phyloP scores from a whole-genome alignment of 2,888 invertebrate species.

The Atrina japonica region DNA sequence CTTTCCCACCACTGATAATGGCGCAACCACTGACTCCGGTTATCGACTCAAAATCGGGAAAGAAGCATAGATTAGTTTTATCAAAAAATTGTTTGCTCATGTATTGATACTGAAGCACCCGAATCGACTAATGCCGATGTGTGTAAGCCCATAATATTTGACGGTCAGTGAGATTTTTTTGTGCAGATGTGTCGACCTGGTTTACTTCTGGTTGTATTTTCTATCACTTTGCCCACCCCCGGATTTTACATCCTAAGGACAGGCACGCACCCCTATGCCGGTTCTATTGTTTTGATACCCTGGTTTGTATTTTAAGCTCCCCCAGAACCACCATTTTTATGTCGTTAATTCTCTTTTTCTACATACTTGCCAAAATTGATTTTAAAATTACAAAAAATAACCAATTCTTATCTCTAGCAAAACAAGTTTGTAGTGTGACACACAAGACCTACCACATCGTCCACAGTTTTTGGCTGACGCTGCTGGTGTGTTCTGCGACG shows the following conservation, averaged over 20 bases:
- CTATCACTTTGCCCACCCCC: constrained; percentile 22
- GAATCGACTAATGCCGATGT: constrained; percentile 14
- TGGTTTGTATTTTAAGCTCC: not conserved
- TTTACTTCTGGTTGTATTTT: not conserved
- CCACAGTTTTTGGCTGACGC: not conserved
- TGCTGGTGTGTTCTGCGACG: not conserved
- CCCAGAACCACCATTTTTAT: not conserved
- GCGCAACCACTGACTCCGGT: constrained; percentile 11
- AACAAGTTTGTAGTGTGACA: constrained; percentile 4
- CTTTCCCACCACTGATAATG: constrained; percentile 4
- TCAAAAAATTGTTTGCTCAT: constrained; percentile 10
- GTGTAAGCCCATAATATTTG: not conserved
- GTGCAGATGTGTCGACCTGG: no score
- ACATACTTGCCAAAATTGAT: not conserved
- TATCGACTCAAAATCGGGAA: not conserved
- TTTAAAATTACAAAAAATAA: not conserved
- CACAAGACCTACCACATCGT: constrained; percentile 11
- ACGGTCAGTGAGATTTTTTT: no score
- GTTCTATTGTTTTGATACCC: no score
- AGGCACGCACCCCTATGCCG: constrained; percentile 11
- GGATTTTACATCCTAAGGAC: not conserved
- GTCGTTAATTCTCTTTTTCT: not conserved
- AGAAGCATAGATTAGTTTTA: no score
- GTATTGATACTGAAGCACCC: constrained; percentile 23
- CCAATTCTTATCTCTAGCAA: not conserved